These are phyloP conservation scores for Denticeps clupeoides DNA, from an alignment of 2,797 vertebrate genomes.

Conservation along the genomic window DNA sequence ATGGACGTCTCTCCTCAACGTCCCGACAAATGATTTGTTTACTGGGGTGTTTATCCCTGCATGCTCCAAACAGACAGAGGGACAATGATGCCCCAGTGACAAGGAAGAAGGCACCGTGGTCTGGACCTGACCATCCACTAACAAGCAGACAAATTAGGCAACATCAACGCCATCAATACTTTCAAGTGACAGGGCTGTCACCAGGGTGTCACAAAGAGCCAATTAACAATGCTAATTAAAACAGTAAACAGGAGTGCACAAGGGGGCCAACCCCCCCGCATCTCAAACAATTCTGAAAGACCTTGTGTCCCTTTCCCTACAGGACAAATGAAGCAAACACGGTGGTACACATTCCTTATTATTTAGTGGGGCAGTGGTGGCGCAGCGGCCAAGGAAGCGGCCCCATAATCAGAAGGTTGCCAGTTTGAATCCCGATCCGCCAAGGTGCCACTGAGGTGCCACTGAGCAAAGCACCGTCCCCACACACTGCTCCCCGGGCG, in stretches of 20 bases:
- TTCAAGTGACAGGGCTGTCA: constrained; percentile 72
- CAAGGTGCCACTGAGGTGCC: too few relatives aligned
- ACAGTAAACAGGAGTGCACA: constrained; percentile 75
- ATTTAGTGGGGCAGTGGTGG: too few relatives aligned
- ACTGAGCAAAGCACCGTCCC: too few relatives aligned
- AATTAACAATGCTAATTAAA: constrained; percentile 98
- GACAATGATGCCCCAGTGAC: constrained; percentile 60
- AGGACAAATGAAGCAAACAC: constrained; percentile 35
- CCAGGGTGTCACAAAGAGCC: constrained; percentile 76
- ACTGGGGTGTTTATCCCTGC: constrained; percentile 57
- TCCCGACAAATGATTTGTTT: constrained; percentile 56
- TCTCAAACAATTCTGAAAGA: constrained; percentile 34
- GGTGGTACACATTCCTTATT: too few relatives aligned
- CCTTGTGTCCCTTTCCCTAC: constrained; percentile 35
- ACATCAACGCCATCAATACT: constrained; percentile 60
- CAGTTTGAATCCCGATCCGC: too few relatives aligned
- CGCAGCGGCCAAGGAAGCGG: too few relatives aligned
- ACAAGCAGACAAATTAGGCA: constrained; percentile 62
- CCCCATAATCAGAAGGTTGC: too few relatives aligned
- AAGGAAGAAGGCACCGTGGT: constrained; percentile 47
- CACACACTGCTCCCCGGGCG: too few relatives aligned
- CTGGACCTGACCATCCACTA: constrained; percentile 47
- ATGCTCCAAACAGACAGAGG: constrained; percentile 39
- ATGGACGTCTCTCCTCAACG: constrained; percentile 23
- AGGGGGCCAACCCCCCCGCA: constrained; percentile 46